phyloP scores from a whole-genome alignment of 2,797 vertebrate species.

The Erpetoichthys calabaricus region DNA sequence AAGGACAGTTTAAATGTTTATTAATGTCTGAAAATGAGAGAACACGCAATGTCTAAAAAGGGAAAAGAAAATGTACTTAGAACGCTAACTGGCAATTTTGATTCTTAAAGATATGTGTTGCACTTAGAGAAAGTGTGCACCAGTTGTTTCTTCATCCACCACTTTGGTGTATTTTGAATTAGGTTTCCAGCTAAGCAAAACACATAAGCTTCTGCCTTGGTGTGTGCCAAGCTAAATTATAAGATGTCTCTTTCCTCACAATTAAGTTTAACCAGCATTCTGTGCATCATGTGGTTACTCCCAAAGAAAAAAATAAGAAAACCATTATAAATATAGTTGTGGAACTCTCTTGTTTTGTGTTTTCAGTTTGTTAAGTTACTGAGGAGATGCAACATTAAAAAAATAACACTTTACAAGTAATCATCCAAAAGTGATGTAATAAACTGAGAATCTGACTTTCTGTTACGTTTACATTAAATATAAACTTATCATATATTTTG shows the following conservation, averaged over 20 bases:
- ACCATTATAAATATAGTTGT: too few relatives aligned
- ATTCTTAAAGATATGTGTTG: too few relatives aligned
- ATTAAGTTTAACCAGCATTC: not conserved
- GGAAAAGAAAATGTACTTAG: not conserved
- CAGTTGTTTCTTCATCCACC: not conserved
- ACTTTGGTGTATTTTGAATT: conserved; percentile 1
- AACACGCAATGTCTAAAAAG: not conserved
- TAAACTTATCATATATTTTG: too few relatives aligned
- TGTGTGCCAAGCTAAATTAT: conserved; percentile 1
- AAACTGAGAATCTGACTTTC: too few relatives aligned
- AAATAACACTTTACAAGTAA: too few relatives aligned
- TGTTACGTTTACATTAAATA: too few relatives aligned
- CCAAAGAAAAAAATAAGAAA: not conserved
- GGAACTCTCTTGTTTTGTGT: too few relatives aligned
- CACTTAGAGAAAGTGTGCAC: not conserved
- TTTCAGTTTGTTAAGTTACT: too few relatives aligned
- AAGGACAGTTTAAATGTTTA: too few relatives aligned
- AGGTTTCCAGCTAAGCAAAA: not conserved
- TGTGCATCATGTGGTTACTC: not conserved
- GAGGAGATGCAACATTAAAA: too few relatives aligned
- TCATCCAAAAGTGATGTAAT: too few relatives aligned
- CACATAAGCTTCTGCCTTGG: not conserved
- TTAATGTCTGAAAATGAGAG: too few relatives aligned
- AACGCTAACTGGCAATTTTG: not conserved
- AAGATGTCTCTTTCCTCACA: not conserved